Conservation (phyloP, 2,797 vertebrate genomes). For the Lycodopsis pacificus region DNA sequence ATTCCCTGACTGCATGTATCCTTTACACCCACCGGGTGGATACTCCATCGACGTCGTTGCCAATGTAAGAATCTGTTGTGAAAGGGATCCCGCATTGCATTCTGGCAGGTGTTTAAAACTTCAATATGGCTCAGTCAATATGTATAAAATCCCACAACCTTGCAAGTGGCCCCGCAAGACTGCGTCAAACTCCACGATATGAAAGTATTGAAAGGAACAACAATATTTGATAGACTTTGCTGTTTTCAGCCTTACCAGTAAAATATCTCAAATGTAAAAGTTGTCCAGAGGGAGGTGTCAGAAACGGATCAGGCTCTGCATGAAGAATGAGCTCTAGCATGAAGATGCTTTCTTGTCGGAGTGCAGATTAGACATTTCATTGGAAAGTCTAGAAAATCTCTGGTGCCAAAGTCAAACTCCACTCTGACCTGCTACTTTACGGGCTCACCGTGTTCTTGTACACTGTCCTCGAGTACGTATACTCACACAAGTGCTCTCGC, state of each 20-base stretch:
- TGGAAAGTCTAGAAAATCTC: no score
- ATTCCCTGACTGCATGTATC: conserved; percentile 1
- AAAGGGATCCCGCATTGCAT: not conserved
- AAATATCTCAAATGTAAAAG: not conserved
- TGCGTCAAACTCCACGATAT: no score
- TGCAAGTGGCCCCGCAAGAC: no score
- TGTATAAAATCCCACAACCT: not conserved
- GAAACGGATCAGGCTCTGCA: no score
- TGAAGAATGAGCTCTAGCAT: no score
- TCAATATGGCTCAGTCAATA: not conserved
- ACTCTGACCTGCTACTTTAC: not conserved
- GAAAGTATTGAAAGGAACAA: not conserved
- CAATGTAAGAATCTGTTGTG: not conserved
- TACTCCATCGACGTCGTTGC: not conserved
- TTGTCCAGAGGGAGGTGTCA: not conserved
- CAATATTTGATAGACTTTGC: not conserved
- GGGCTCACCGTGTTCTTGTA: not conserved
- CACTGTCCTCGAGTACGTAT: no score
- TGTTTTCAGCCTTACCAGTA: not conserved
- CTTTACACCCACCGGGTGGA: not conserved
- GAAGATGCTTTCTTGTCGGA: no score
- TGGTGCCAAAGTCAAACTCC: not conserved
- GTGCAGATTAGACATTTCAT: no score
- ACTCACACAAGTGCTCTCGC: not conserved
- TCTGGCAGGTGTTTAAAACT: not conserved